A percentile compares a stretch with the other conserved stretches of the same genome.
phyloP scores from a whole-genome alignment of 2,888 invertebrate species.

The Slavum lentiscoides region DNA sequence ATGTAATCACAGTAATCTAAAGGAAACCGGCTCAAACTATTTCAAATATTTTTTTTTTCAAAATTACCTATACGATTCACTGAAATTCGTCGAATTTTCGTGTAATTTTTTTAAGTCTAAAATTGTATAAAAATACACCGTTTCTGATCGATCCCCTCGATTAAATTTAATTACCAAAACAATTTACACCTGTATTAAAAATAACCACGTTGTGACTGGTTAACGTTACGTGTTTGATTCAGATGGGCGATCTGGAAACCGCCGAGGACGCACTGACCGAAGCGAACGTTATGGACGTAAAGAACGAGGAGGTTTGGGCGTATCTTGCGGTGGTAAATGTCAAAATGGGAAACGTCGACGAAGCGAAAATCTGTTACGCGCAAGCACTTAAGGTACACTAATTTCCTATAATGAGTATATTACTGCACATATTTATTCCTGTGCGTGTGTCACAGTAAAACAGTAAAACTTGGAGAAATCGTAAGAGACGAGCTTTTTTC shows the following conservation, averaged over 20 bases:
- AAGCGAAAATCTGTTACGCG: constrained; percentile 38
- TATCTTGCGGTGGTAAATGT: constrained; percentile 24
- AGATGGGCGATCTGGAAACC: constrained; percentile 25
- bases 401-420: not conserved
- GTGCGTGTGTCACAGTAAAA: not conserved
- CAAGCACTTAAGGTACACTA: constrained; percentile 19
- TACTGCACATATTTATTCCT: not conserved
- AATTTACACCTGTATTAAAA: not conserved
- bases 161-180: not conserved
- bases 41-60: too few relatives aligned
- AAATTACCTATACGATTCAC: too few relatives aligned
- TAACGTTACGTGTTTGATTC: not conserved
- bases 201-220: too few relatives aligned
- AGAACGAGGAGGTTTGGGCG: constrained; percentile 40
- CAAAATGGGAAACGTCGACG: constrained; percentile 23
- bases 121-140: too few relatives aligned
- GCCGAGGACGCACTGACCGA: constrained; percentile 18
- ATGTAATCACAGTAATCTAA: too few relatives aligned
- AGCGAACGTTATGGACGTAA: constrained; percentile 38
- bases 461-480: too few relatives aligned
- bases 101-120: too few relatives aligned
- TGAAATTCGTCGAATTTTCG: too few relatives aligned
- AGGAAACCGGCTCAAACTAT: too few relatives aligned
- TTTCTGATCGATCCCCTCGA: too few relatives aligned
- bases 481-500: too few relatives aligned